Conservation (phyloP, 2,888 invertebrate genomes). For the Limnephilus auricula region DNA sequence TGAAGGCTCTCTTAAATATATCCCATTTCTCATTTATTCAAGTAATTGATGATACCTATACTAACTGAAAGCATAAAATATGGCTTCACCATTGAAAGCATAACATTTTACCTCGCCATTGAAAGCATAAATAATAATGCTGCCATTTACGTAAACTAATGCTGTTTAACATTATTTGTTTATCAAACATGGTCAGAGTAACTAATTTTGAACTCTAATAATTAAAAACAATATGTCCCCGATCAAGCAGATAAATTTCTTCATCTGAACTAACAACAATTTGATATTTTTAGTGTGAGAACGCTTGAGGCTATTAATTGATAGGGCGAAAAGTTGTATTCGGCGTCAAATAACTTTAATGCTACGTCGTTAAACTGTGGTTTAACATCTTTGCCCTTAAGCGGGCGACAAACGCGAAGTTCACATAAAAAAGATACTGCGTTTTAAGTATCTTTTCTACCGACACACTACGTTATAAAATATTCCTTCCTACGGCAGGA, state of each 20-base stretch:
- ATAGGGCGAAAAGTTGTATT: background rate
- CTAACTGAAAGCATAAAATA: background rate
- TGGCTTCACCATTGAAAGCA: background rate
- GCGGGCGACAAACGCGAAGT: no score
- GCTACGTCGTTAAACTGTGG: background rate
- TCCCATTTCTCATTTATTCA: background rate
- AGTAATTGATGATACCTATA: background rate
- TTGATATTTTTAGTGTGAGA: background rate
- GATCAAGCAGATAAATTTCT: no score
- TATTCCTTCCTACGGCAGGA: no score
- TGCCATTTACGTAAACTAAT: background rate
- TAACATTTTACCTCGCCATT: background rate
- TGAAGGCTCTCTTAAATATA: background rate
- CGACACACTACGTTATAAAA: no score
- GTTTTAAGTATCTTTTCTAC: no score
- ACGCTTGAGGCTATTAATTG: background rate
- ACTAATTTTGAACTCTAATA: no score
- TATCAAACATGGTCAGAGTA: conserved; percentile 5
- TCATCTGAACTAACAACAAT: background rate
- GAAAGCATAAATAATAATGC: background rate
- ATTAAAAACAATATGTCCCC: no score
- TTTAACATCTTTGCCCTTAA: background rate
- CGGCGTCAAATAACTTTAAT: background rate
- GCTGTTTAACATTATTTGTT: background rate
- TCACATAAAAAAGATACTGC: no score